phyloP scores from a whole-genome alignment of 2,113 vertebrate species.

The Psilopogon haemacephalus region DNA sequence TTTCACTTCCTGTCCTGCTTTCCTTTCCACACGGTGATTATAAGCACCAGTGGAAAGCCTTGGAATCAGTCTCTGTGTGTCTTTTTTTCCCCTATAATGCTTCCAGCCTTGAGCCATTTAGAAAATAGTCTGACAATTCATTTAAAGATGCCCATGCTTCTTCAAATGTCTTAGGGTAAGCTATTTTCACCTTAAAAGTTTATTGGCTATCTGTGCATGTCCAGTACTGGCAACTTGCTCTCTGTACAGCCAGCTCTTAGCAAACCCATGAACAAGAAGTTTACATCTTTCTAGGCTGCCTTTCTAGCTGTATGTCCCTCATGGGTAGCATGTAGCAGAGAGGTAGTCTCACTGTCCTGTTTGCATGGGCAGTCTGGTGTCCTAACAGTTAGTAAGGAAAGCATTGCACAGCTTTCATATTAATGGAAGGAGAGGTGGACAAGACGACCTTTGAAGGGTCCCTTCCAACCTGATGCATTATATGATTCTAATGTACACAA shows the following conservation, averaged over 20 bases:
- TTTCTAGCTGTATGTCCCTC: neutral
- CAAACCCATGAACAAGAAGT: neutral
- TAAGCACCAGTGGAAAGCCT: neutral
- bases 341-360: neutral
- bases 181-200: neutral
- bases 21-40: neutral
- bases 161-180: neutral
- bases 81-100: neutral
- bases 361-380: neutral
- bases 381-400: neutral
- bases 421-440: neutral
- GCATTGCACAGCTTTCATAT: neutral
- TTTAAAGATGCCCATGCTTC: neutral
- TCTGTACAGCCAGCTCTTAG: neutral
- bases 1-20: neutral
- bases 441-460: too few relatives aligned
- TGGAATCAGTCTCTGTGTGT: neutral
- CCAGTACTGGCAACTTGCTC: neutral
- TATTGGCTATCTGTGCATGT: neutral
- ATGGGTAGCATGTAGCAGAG: neutral
- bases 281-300: neutral
- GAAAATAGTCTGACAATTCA: neutral
- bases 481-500: neutral
- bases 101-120: neutral
- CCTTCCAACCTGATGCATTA: too few relatives aligned